phyloP scores from a whole-genome alignment of 2,797 vertebrate genomes.

The Lemur catta region DNA sequence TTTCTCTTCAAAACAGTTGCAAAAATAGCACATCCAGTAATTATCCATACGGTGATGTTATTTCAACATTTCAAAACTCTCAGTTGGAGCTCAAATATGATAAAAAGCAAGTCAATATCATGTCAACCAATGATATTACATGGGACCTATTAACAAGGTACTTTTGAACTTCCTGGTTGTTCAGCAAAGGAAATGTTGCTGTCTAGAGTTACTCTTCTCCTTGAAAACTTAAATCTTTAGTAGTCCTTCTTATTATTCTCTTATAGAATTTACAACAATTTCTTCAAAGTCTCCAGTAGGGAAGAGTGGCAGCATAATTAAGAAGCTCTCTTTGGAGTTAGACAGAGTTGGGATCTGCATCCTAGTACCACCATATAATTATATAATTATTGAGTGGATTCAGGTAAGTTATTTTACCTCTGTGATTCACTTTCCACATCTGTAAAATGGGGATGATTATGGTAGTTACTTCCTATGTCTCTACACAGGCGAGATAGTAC shows the following conservation, averaged over 20 bases:
- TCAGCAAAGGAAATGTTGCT: background rate
- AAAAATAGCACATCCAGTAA: constrained; percentile 39
- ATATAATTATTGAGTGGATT: background rate
- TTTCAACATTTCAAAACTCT: constrained; percentile 51
- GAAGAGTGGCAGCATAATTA: background rate
- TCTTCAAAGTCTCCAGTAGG: background rate
- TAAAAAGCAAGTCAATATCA: constrained; percentile 12
- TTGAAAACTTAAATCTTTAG: background rate
- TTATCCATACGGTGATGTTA: constrained; percentile 57
- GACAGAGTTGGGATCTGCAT: background rate
- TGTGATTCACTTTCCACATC: background rate
- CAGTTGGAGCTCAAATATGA: constrained; percentile 23
- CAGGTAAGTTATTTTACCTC: background rate
- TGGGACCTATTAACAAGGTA: background rate
- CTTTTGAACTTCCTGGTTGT: background rate
- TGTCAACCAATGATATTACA: background rate
- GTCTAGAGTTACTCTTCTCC: background rate
- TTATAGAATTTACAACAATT: background rate
- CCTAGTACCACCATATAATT: background rate
- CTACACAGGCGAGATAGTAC: background rate
- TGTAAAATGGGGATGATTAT: background rate
- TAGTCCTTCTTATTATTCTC: background rate
- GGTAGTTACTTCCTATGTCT: background rate
- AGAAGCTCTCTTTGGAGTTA: background rate
- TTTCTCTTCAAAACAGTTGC: constrained; percentile 51